Evolutionary conservation across 1,140 invertebrate genomes (phyloP), one percentile per base, ranked within the genome.

Genomic region (Ips typographus): DNA sequence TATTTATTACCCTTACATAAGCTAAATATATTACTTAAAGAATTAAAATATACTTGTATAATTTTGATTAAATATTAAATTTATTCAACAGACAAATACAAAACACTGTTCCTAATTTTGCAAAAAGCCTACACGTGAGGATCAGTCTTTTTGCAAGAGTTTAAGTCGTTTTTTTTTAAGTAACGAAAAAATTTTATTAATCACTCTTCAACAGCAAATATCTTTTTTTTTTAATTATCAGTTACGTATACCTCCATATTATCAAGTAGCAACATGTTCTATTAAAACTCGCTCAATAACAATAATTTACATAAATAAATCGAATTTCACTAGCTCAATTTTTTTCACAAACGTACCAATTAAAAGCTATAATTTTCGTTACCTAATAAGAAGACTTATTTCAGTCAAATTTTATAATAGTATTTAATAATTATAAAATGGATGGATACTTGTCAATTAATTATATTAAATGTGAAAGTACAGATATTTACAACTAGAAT

Each of bases 71-170:
- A 51, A 61, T 68, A 42, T 40, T 40, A 22, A 22, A 22, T 22
- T 22, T 22, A 22, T 47, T 44, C 43, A 60, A 68, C 38, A 40
- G 44, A 61, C 36, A 61, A 40, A 55, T 39, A 36, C 49, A 53
- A 60, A 51, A 68, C 37, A 43, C 53, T 41, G 8, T 57, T 60
- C 62, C 58, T 67, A 67, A 66, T 60, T 55, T 56, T 73, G 73
- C 71, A 74, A 74, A 74, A 74, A 73, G 71, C 71, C 73, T 74
- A 74, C 72, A 71, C 66, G 67, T 71, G 70, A 66, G 70, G 47
- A 62, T 75, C 74, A 75, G 74, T 75, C 74, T 75, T 74, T 74
- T 75, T 72, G 73, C 71, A 75, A 60, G 47, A 58, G 71, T 68
- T 74, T 64, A 71, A 59, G 70, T 66, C 66, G 62, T 62, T 53